These are phyloP conservation scores for Mobula birostris DNA, from an alignment of 2,113 vertebrate species.

Conservation along the genomic window DNA sequence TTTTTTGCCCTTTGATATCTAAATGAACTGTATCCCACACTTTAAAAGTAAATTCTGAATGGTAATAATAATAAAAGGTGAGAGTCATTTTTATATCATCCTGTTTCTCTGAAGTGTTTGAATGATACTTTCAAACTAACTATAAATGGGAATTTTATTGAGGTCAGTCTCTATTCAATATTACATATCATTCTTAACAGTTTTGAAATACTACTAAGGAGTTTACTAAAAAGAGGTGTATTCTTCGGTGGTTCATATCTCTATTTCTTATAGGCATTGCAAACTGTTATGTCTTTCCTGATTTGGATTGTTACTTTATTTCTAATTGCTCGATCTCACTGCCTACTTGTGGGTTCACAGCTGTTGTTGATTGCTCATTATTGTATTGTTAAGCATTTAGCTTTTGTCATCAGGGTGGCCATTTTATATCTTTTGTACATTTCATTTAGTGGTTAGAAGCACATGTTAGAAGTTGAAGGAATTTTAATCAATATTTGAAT, in stretches of 20 bases:
- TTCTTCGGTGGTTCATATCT: neutral
- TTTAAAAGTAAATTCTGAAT: neutral
- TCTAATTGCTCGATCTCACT: too few species aligned
- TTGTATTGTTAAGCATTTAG: too few species aligned
- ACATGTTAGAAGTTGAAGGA: too few species aligned
- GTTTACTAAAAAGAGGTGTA: neutral
- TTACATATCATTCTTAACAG: neutral
- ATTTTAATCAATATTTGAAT: too few species aligned
- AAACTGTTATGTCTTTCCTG: too few species aligned
- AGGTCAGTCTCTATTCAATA: neutral
- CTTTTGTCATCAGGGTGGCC: too few species aligned
- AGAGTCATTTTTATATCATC: neutral
- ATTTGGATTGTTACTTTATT: too few species aligned
- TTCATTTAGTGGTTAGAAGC: too few species aligned
- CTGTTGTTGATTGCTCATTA: too few species aligned
- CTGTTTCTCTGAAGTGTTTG: neutral
- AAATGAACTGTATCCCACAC: neutral
- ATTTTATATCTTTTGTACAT: too few species aligned
- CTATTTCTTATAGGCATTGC: neutral
- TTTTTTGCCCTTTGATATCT: neutral
- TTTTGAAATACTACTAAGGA: neutral
- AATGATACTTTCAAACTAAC: neutral
- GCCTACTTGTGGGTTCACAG: too few species aligned
- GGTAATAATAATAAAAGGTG: neutral
- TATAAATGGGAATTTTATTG: neutral